Conservation (phyloP, 2,113 vertebrate genomes). For the Solea solea region DNA sequence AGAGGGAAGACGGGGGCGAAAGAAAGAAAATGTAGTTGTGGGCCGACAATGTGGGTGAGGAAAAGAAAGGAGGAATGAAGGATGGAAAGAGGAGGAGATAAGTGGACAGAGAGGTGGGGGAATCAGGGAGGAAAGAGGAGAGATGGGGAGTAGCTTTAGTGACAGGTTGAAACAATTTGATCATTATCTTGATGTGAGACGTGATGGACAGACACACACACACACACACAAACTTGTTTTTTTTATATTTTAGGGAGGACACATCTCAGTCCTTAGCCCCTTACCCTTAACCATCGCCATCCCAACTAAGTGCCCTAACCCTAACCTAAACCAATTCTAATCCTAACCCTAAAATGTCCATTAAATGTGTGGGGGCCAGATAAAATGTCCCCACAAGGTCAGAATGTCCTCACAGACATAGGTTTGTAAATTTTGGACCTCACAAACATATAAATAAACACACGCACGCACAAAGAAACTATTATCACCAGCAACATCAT, state of each 20-base stretch:
- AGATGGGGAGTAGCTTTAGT: slow-evolving; percentile 42
- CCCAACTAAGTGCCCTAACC: no score
- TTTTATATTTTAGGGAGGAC: no score
- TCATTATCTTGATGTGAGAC: slow-evolving; percentile 79
- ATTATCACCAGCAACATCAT: slow-evolving; percentile 43
- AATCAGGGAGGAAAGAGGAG: neutral
- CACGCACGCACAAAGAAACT: slow-evolving; percentile 13
- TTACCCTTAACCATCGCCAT: no score
- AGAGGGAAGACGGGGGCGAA: neutral
- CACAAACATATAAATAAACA: neutral
- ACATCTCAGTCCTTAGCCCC: no score
- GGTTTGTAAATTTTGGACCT: neutral
- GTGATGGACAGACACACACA: slow-evolving; percentile 62
- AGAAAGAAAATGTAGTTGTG: neutral
- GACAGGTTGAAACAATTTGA: slow-evolving; percentile 79
- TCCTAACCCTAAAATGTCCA: no score
- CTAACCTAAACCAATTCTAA: no score
- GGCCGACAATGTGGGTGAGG: neutral
- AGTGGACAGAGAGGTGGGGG: neutral
- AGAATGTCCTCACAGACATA: no score
- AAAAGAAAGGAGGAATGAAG: neutral
- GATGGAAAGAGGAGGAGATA: neutral
- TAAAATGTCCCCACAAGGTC: no score
- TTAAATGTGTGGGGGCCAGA: no score
- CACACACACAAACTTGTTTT: neutral